Base-by-base conservation (phyloP, 2,888 invertebrate genomes). In the Ornithoptera alexandrae region DNA sequence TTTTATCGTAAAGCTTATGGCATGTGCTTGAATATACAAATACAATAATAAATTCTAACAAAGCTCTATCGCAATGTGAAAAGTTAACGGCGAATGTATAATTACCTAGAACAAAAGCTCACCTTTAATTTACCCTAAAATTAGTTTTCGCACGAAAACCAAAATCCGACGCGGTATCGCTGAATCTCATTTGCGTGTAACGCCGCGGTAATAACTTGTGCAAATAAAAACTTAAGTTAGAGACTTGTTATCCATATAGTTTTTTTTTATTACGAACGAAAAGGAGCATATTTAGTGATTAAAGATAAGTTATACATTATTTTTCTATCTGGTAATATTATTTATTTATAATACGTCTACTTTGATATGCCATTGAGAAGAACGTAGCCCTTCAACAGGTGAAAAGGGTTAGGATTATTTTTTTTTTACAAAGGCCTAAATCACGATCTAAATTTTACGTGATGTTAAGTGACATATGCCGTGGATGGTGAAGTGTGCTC, bases 31-130 rank as follows among this genome's bases (percentile, higher is more conserved):
- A 46, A 46, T 15, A 46, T 46, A 42, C 15, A 42, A 8, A 46
- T 15, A 46, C 18, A 50, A 50, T 50, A 18, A 50, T 50, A 50
- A 50, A 50, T 81, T 78, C 12, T 59, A 20, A 20, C 12, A 20
- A 57, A 20, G 20, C 56, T 18, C 56, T 18, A 18, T 56, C 1
- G 18, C 20, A 20, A 8, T n/a, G 18, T 57, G 20, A 57, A 20
- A 57, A 57, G 6, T 57, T 57, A 20, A 57, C n/a, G 18, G 10
- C 10, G 6, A 57, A 20, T 18, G n/a, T 18, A 57, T 20, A 57
- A 57, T 57, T 57, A 57, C 1, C 22, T 20, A n/a, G 39, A 64
- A 64, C 56, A 64, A 39, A 36, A 36, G 56, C 15, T 64, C 15
- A 64, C 36, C 36, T 64, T 56, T 6, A 30, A n/a, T 46, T 64